A percentile compares a stretch with the other conserved stretches of the same genome.
Evolutionary conservation across 1,140 invertebrate genomes (phyloP).

Genomic region (Heliconius eleuchia): DNA sequence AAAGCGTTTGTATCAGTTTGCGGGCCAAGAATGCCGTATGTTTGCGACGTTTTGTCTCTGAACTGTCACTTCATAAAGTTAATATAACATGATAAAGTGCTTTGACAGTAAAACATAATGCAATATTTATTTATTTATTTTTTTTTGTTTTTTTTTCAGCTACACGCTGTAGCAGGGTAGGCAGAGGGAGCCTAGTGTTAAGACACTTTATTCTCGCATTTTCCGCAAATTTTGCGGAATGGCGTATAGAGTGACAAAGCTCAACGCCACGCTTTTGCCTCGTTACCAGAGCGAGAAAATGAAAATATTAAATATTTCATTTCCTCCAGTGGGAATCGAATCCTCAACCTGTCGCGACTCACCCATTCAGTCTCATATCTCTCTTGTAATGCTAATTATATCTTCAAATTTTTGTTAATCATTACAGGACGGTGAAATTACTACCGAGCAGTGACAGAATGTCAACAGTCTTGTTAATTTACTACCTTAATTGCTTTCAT

Average conservation of each 20-base stretch:
- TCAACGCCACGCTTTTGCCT: too few relatives aligned
- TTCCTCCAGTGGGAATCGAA: neutral
- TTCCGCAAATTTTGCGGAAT: too few relatives aligned
- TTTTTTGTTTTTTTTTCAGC: too few relatives aligned
- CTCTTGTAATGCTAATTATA: neutral
- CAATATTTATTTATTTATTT: neutral
- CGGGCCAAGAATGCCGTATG: neutral
- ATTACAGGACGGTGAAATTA: neutral
- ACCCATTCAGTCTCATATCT: neutral
- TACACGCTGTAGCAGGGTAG: neutral
- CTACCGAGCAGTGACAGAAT: conserved; percentile 1
- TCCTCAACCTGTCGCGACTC: too few relatives aligned
- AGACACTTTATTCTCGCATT: too few relatives aligned
- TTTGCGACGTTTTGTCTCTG: neutral
- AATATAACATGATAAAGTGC: neutral
- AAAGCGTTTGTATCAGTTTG: neutral
- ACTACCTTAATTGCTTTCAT: conserved; percentile 18
- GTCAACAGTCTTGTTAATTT: conserved; percentile 15
- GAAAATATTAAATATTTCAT: neutral
- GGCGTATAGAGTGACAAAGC: too few relatives aligned
- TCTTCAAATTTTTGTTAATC: neutral
- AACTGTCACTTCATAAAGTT: neutral
- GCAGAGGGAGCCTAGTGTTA: too few relatives aligned
- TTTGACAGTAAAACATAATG: neutral
- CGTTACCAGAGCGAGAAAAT: too few relatives aligned